phyloP scores from a whole-genome alignment of 2,797 vertebrate species.

The Glossophaga mutica region DNA sequence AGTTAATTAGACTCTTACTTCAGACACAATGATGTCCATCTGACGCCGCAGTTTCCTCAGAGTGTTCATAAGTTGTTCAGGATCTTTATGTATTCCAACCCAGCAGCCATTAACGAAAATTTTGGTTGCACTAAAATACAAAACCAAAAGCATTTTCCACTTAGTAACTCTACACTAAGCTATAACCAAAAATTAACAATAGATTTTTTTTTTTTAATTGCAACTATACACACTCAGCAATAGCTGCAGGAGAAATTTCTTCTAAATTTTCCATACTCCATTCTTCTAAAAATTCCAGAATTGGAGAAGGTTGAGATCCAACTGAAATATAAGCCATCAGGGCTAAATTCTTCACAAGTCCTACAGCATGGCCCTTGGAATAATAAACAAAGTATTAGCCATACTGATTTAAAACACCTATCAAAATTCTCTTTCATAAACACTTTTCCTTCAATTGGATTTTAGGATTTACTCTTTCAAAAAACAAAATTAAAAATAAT shows the following conservation, averaged over 20 bases:
- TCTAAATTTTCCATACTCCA: conserved; percentile 99
- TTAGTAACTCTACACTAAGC: neutral
- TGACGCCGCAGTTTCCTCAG: conserved; percentile 95
- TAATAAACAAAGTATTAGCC: conserved; percentile 43
- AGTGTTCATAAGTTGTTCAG: conserved; percentile 98
- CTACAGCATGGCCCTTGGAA: conserved; percentile 96
- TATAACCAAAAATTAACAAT: neutral
- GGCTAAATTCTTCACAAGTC: conserved; percentile 98
- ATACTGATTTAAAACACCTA: neutral
- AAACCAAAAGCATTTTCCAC: conserved; percentile 15
- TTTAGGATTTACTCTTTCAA: conserved; percentile 38
- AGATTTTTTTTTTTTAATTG: neutral
- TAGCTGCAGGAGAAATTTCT: conserved; percentile 98
- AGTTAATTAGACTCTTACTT: conserved; percentile 83
- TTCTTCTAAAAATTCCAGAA: conserved; percentile 99
- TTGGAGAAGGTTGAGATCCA: conserved; percentile 97
- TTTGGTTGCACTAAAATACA: conserved; percentile 91
- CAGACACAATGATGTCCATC: conserved; percentile 99
- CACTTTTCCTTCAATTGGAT: neutral
- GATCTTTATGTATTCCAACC: conserved; percentile 99
- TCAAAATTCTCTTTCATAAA: conserved; percentile 21
- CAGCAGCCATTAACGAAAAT: conserved; percentile 99
- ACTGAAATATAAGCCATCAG: conserved; percentile 99
- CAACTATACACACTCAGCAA: conserved; percentile 91
- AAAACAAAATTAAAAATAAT: neutral